Evolutionary conservation across 2,888 invertebrate species (phyloP).

Genomic region (Dolichopus griseipennis): DNA sequence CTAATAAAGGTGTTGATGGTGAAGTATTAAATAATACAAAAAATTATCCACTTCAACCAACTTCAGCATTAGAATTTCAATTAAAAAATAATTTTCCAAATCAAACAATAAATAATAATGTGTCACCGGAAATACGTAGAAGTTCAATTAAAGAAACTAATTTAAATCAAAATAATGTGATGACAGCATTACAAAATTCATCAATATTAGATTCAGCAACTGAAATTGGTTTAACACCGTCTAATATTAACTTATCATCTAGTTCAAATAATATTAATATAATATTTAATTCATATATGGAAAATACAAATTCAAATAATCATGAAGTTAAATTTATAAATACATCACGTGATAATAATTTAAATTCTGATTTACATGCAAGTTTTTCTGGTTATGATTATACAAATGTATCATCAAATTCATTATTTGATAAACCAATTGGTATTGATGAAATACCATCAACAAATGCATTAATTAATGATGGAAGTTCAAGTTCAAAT

Average conservation of each 20-base stretch:
- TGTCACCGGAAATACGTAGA: slow-evolving; percentile 23
- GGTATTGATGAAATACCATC: slow-evolving; percentile 37
- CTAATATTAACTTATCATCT: slow-evolving; percentile 39
- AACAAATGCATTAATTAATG: slow-evolving; percentile 17
- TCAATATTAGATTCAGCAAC: slow-evolving; percentile 14
- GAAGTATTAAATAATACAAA: slow-evolving; percentile 40
- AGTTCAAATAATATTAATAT: slow-evolving; percentile 43
- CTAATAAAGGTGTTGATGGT: slow-evolving; percentile 34
- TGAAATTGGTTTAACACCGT: slow-evolving; percentile 32
- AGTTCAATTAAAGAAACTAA: slow-evolving; percentile 41
- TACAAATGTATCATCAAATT: slow-evolving; percentile 42
- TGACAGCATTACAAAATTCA: slow-evolving; percentile 14
- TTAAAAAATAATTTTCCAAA: slow-evolving; percentile 40
- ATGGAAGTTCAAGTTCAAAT: slow-evolving; percentile 8
- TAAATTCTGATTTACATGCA: slow-evolving; percentile 35
- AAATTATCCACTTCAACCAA: slow-evolving; percentile 41
- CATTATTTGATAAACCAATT: slow-evolving; percentile 37
- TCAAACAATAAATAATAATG: slow-evolving; percentile 5
- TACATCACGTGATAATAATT: slow-evolving; percentile 31
- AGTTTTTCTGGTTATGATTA: slow-evolving; percentile 40
- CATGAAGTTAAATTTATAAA: slow-evolving; percentile 41
- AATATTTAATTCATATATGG: slow-evolving; percentile 35
- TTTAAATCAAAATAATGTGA: slow-evolving; percentile 32
- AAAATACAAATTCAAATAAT: slow-evolving; percentile 33
- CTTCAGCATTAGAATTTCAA: slow-evolving; percentile 41